Evolutionary conservation across 2,113 vertebrate species (phyloP).

Genomic region (Eptesicus fuscus): DNA sequence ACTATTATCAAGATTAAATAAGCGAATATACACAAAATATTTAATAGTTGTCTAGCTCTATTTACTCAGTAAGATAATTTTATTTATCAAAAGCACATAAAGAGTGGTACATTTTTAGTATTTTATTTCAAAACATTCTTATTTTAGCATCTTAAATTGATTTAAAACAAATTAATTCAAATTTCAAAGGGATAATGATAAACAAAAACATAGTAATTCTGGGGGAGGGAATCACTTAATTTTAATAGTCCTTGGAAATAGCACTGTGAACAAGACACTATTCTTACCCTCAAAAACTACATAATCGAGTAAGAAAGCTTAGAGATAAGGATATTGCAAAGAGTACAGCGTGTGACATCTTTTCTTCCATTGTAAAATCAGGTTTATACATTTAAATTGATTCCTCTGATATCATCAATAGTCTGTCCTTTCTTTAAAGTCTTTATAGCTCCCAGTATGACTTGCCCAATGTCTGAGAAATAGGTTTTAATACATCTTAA

Average conservation of each 20-base stretch:
- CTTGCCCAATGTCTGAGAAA: background rate
- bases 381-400: background rate
- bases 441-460: background rate
- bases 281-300: background rate
- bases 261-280: background rate
- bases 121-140: background rate
- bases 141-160: background rate
- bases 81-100: background rate
- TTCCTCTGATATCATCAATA: background rate
- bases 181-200: background rate
- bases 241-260: slow-evolving; percentile 7
- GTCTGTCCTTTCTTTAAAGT: background rate
- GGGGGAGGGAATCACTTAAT: background rate
- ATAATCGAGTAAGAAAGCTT: background rate
- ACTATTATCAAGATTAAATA: background rate
- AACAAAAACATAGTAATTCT: background rate
- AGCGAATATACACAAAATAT: background rate
- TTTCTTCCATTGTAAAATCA: background rate
- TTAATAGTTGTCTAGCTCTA: background rate
- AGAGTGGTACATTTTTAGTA: background rate
- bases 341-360: background rate
- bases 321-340: background rate
- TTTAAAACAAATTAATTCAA: slow-evolving; percentile 1
- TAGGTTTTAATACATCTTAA: background rate
- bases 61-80: slow-evolving; percentile 17